Evolutionary conservation across 2,888 invertebrate species (phyloP), one percentile per base, ranked within the genome.

Genomic region (Ornithoptera alexandrae): DNA sequence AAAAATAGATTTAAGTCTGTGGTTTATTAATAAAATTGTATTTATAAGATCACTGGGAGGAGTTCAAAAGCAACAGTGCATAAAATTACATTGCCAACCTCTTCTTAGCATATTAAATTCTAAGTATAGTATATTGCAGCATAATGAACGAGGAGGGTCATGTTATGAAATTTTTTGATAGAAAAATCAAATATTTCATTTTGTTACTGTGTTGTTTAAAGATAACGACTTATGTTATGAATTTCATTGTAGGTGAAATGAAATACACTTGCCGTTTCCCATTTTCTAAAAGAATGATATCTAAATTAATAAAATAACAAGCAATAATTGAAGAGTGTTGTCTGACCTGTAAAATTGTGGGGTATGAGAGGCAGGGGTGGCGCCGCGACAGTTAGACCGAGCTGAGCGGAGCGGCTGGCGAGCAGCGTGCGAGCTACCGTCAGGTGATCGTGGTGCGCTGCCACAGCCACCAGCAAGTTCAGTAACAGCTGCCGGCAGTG

Each of bases 401-500:
- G 91, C 79, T 95, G 95, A 65, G 94, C 94, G 0, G 97, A 96
- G 82, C 96, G 96, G 77, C 96, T 96, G 74, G 97, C 97, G 62
- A 98, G 93, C 73, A 98, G 89, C 68, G 97, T 95, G 65, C 97
- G 94, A 0, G 98, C 97, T 17, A 98, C 96, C 0, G 96, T 96
- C 73, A 98, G 92, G 89, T 98, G 97, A 88, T 98, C 98, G 79
- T 96, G 95, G 87, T 98, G 98, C 75, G 97, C 96, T 0, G 97
- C 96, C 73, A 98, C 94, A 0, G 98, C 97, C 68, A 99, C 95
- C 81, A 99, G 93, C 73, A 99, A 93, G 90, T 99, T 98, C 74
- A 98, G 93, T 70, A 99, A 93, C 75, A 99, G 93, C 84, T 97
- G 97, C 81, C 98, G 97, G 89, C 98, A 98, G 87, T 99, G 98